Evolutionary conservation across 64 coral and sea anemone genomes (phyloP), one percentile per base, ranked within the genome.

Genomic region (Montipora foliosa): DNA sequence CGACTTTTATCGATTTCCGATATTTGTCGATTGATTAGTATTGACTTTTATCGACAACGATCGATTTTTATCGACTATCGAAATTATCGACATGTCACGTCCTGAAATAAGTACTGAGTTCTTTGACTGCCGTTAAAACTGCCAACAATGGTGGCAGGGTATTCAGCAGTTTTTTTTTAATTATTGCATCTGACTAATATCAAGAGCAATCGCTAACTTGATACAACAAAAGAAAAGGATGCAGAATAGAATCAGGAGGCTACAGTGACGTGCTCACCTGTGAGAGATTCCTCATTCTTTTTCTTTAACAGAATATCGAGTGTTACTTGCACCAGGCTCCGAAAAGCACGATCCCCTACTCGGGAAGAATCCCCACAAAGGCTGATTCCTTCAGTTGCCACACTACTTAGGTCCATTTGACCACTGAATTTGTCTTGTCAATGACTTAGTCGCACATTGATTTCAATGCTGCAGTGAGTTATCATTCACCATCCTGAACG

Each of bases 281-380:
- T 89, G 15, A 95, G 82, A 3, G 83, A 75, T 68, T 62, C 92
- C 44, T 98, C 96, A 15, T 90, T 91, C 75, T 95, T 93, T 74
- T 61, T 95, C 89, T 87, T 93, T 45, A 98, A 75, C 5, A 98
- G 47, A 81, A 98, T 90, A 67, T 95, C 90, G 74, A 95, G 74
- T 4, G 69, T 94, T 87, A 90, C 49, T 90, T 83, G 87, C 21
- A 98, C 90, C 80, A 98, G 66, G 10, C n/a, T 71, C 2, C 94
- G 93, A 87, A 98, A 90, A 75, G 93, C 55, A 1, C 47, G 66
- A 88, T 98, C 96, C 7, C 82, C 96, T 37, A 98, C 75, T 5
- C 94, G 77, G 2, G 94, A 64, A 24, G 93, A 64, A 62, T 98
- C 96, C 1, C 96, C 96, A 67, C 90, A 98, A 25, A 98, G 82